phyloP scores from a whole-genome alignment of 1,140 invertebrate genomes.

The Caerostris darwini region DNA sequence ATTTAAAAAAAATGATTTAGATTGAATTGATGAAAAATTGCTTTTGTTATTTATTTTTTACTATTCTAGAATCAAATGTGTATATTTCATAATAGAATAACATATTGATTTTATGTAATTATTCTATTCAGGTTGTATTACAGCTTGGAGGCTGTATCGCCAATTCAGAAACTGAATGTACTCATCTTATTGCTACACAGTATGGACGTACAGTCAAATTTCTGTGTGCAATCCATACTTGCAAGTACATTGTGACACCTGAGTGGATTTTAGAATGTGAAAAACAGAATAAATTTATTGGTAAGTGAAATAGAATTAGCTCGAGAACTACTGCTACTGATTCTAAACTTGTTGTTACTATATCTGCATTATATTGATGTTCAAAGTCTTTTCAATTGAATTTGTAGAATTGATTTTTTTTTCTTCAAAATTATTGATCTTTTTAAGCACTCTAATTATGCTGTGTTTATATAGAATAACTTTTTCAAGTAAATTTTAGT shows the following conservation, averaged over 20 bases:
- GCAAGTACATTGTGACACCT: constrained; percentile 89
- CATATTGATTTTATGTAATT: not conserved
- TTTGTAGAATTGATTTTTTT: no score
- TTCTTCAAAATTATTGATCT: no score
- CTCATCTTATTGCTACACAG: constrained; percentile 91
- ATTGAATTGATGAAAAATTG: no score
- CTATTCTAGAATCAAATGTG: no score
- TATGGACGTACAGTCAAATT: constrained; percentile 92
- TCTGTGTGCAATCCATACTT: constrained; percentile 89
- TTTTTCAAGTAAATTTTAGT: not conserved
- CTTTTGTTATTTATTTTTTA: no score
- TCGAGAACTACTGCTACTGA: no score
- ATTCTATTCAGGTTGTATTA: constrained; percentile 81
- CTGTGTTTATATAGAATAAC: not conserved
- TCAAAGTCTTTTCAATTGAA: no score
- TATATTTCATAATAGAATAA: no score
- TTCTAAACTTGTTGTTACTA: no score
- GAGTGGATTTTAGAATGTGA: constrained; percentile 93
- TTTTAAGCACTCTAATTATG: no score
- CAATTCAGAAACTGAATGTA: constrained; percentile 86
- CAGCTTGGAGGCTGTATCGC: constrained; percentile 91
- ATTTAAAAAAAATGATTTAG: no score
- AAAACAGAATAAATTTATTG: constrained; percentile 88
- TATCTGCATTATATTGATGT: no score
- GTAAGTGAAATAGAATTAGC: constrained; percentile 80